Base-by-base conservation (phyloP, 2,113 vertebrate genomes). In the Uropsilus gracilis region DNA sequence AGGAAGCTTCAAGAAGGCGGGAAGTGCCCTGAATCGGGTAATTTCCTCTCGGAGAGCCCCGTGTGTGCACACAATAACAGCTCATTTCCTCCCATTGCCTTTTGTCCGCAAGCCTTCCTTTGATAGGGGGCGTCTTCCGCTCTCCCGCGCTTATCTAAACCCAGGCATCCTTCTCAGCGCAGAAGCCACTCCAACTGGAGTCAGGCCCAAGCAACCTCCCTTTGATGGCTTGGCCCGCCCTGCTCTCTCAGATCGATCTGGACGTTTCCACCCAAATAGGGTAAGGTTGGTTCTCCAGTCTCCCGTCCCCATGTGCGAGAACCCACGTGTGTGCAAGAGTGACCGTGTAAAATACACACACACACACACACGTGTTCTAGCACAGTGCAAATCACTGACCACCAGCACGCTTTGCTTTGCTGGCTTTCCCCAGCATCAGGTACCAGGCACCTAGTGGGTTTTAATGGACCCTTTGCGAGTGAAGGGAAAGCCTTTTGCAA, bases 41-140 rank as follows among this genome's bases (percentile, higher is more conserved):
- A 69, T 94, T 97, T 97, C 97, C 97, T 93, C 69, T 78, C 82
- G 4, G 57, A 69, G 86, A 92, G 72, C 90, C 64, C 66, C 26
- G 6, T 85, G 93, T 84, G 93, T 90, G 46, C 18, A 50, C 72
- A 95, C 95, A 97, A 61, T 94, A 66, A 91, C 75, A 95, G 53
- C 42, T 64, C 55, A 93, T 90, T 96, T 96, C 96, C 97, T 93
- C 34, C 53, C 6, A 97, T 75, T 92, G 55, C 92, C 66, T 96
- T 96, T 96, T 96, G 97, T 96, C 95, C 24, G 42, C 91, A 93
- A 6, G 16, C 87, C 73, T 96, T 95, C 95, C 97, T 97, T 77
- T 92, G 95, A 90, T 92, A 95, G 0, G 46, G 76, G 53, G 81
- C 46, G 76, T 46, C 80, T 68, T 93, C 87, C 80, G 57, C 75